Conservation (phyloP, 1,140 invertebrate species). For the Spodoptera frugiperda region DNA sequence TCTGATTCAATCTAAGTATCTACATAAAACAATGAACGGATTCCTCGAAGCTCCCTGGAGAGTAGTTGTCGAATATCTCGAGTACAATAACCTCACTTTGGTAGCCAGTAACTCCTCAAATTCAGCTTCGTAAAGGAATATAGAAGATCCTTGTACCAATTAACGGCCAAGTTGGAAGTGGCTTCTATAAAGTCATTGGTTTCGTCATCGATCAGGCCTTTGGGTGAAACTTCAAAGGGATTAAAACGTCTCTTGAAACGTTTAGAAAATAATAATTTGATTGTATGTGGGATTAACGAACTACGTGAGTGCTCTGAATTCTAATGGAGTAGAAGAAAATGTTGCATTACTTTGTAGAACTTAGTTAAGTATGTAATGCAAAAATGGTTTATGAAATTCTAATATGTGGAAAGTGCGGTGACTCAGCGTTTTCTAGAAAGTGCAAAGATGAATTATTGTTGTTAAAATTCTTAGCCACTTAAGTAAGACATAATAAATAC, state of each 20-base stretch:
- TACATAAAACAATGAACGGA: constrained; percentile 31
- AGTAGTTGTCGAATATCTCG: constrained; percentile 15
- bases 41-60: background rate
- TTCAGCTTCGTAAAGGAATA: constrained; percentile 6
- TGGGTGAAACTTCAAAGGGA: background rate
- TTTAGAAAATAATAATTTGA: constrained; percentile 5
- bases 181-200: background rate
- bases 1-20: constrained; percentile 8
- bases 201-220: background rate
- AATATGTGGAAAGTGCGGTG: no score
- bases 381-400: no score
- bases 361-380: no score
- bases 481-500: no score
- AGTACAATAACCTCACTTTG: constrained; percentile 19
- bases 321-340: background rate
- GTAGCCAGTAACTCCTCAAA: background rate
- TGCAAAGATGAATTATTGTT: no score
- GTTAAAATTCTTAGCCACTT: no score
- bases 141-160: constrained; percentile 31
- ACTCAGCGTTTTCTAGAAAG: no score
- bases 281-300: background rate
- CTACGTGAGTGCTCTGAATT: background rate
- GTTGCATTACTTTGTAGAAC: background rate
- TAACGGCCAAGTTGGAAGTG: constrained; percentile 13
- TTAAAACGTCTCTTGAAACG: background rate